phyloP scores from a whole-genome alignment of 2,113 vertebrate species.

The Nibea coibor region DNA sequence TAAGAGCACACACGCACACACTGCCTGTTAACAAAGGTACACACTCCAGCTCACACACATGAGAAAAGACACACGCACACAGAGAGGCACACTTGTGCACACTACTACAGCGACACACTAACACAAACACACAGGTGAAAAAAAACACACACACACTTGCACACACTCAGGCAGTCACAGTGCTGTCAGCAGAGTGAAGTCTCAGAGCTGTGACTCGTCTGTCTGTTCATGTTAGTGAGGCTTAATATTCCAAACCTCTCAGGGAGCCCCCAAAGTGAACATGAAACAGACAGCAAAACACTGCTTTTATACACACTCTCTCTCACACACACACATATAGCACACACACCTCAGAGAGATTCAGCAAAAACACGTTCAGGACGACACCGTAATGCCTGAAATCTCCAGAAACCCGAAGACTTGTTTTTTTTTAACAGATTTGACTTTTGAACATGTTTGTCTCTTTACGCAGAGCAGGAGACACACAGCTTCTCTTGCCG shows the following conservation, averaged over 20 bases:
- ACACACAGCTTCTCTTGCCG: neutral
- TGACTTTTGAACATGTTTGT: neutral
- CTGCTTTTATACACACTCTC: slow-evolving; percentile 17
- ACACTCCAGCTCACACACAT: neutral
- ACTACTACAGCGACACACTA: neutral
- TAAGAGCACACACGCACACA: neutral
- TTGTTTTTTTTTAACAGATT: neutral
- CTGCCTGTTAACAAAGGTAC: neutral
- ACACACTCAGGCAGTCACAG: neutral
- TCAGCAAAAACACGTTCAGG: neutral
- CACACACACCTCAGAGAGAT: neutral
- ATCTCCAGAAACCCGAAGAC: slow-evolving; percentile 3
- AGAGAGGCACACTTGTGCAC: neutral
- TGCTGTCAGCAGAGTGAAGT: slow-evolving; percentile 41
- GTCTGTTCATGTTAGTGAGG: slow-evolving; percentile 38
- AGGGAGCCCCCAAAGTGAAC: slow-evolving; percentile 30
- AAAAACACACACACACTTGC: slow-evolving; percentile 1
- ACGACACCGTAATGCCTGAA: neutral
- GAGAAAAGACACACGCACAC: neutral
- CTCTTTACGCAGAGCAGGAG: neutral
- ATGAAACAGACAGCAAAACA: slow-evolving; percentile 34
- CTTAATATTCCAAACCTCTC: slow-evolving; percentile 37
- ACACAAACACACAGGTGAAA: neutral
- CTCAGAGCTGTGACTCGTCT: slow-evolving; percentile 39
- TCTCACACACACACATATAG: slow-evolving; percentile 7